A percentile compares a stretch with the other conserved stretches of the same genome.
phyloP scores from a whole-genome alignment of 2,797 vertebrate genomes.

The Pseudochaenichthys georgianus region DNA sequence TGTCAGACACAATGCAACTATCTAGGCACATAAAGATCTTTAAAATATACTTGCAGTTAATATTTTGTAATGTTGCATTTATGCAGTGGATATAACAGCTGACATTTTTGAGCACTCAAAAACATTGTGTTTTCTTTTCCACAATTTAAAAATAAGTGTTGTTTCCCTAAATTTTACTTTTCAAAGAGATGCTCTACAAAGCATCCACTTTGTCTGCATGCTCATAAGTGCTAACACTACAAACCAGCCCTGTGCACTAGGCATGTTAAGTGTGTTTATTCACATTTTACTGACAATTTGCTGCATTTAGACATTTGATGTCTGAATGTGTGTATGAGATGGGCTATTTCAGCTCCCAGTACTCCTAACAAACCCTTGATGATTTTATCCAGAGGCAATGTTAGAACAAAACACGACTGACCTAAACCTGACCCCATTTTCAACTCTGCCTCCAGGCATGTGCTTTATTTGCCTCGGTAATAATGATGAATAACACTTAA shows the following conservation, averaged over 20 bases:
- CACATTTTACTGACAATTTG: conserved; percentile 9
- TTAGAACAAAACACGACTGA: conserved; percentile 31
- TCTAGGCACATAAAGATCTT: conserved; percentile 30
- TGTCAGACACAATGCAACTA: conserved; percentile 25
- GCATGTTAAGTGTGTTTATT: conserved; percentile 16
- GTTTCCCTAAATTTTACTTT: not conserved
- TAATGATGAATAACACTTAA: not conserved
- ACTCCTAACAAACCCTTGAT: conserved; percentile 24
- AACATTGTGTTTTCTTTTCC: not conserved
- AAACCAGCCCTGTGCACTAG: not conserved
- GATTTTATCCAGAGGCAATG: conserved; percentile 35
- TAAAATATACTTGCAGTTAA: conserved; percentile 25
- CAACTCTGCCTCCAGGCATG: conserved; percentile 16
- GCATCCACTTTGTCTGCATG: not conserved
- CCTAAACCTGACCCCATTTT: conserved; percentile 36
- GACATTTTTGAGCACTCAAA: not conserved
- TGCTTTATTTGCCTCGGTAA: conserved; percentile 20
- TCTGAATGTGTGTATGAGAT: conserved; percentile 4
- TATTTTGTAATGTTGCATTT: conserved; percentile 21
- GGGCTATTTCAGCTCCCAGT: conserved; percentile 15
- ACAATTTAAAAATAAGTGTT: not conserved
- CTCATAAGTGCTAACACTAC: not conserved
- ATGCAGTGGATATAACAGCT: not conserved
- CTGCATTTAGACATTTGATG: conserved; percentile 1
- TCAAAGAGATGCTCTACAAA: not conserved